Conservation (phyloP, 2,113 vertebrate species). For the Carassius carassius region DNA sequence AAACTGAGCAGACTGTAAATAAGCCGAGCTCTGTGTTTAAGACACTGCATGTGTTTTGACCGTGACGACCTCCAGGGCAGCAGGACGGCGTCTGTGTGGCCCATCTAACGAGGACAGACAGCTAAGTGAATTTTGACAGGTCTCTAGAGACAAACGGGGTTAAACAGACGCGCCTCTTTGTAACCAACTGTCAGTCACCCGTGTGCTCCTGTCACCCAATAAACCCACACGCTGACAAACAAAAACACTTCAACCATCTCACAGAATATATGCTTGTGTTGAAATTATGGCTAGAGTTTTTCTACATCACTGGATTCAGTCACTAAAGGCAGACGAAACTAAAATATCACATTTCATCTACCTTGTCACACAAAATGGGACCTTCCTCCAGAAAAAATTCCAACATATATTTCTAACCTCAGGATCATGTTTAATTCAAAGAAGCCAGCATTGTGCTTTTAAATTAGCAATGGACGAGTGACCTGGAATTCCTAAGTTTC, state of each 20-base stretch:
- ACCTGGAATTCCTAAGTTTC: background rate
- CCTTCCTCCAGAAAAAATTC: background rate
- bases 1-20: conserved; percentile 24
- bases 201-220: background rate
- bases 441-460: conserved; percentile 61
- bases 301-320: background rate
- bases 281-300: background rate
- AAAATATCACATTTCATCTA: background rate
- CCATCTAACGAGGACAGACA: conserved; percentile 27
- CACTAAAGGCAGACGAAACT: background rate
- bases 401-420: conserved; percentile 46
- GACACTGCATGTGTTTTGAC: background rate
- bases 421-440: conserved; percentile 62
- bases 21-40: background rate
- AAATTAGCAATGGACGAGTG: conserved; percentile 60
- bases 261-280: background rate
- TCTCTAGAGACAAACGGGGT: conserved; percentile 29
- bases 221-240: conserved; percentile 2
- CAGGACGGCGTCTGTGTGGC: background rate
- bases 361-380: background rate
- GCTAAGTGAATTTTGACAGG: conserved; percentile 38
- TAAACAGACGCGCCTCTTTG: conserved; percentile 23
- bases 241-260: background rate
- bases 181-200: conserved; percentile 41
- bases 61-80: background rate